Conservation (phyloP, 2,888 invertebrate species). For the Flabesymbios commensalis region DNA sequence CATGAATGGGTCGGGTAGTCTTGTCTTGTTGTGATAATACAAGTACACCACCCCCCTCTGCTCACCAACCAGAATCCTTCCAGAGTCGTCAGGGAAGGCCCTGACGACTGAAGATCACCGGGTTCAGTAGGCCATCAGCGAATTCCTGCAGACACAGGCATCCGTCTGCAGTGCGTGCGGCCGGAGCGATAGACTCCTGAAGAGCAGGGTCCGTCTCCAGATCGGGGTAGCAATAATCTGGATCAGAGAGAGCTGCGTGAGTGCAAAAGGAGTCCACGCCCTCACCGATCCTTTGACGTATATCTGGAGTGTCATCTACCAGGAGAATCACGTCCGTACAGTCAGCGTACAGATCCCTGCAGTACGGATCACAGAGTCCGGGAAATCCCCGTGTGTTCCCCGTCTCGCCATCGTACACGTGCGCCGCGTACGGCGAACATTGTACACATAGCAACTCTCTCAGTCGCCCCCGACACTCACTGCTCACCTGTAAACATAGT, state of each 20-base stretch:
- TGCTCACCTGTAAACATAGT: too few relatives aligned
- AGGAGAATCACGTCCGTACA: conserved; percentile 40
- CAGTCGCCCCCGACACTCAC: conserved; percentile 38
- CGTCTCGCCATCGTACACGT: conserved; percentile 51
- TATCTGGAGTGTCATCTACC: conserved; percentile 28
- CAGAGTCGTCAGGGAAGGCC: conserved; percentile 42
- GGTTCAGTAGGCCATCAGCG: conserved; percentile 20
- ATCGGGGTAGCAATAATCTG: conserved; percentile 53
- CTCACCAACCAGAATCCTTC: conserved; percentile 51
- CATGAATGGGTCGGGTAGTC: conserved; percentile 40
- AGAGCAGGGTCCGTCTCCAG: conserved; percentile 40
- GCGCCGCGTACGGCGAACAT: conserved; percentile 57
- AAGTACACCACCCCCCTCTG: conserved; percentile 47
- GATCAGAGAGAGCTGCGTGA: conserved; percentile 36
- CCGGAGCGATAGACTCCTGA: conserved; percentile 36
- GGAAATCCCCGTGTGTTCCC: conserved; percentile 43
- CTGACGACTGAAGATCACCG: conserved; percentile 22
- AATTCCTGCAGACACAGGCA: conserved; percentile 51
- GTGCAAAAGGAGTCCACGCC: too few relatives aligned
- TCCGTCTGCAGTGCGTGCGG: conserved; percentile 37
- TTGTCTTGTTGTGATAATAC: conserved; percentile 38
- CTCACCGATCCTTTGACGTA: too few relatives aligned
- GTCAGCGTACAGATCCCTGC: conserved; percentile 38
- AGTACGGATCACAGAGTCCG: conserved; percentile 47
- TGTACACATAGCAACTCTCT: conserved; percentile 48